Evolutionary conservation across 2,113 vertebrate genomes (phyloP), one percentile per base, ranked within the genome.

Genomic region (Electrona antarctica): DNA sequence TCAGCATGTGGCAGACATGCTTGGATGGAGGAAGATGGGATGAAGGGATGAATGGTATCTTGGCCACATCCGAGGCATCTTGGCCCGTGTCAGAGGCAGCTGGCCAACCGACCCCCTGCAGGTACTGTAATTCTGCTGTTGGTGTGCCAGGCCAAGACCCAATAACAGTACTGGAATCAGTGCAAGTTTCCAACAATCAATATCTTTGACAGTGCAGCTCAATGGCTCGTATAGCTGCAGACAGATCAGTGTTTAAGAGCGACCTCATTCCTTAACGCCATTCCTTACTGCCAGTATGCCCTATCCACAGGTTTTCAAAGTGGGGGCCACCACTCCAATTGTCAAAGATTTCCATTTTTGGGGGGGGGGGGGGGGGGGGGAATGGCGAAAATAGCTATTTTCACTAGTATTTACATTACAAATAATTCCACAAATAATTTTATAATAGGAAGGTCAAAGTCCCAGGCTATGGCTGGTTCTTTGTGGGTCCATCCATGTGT

Each of bases 91-190:
- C 6, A 67, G 48, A 73, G 63, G 60, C 71, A 72, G 64, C 72
- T 29, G 54, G 59, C 60, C 66, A 72, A 75, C 64, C 75, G 33
- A 51, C 71, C 60, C 67, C 59, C 60, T 60, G 52, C 29, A 7
- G 50, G 63, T 58, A 41, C 33, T 6, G 33, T 41, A 60, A 12
- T 68, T 72, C 64, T 72, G 64, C 64, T 41, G 33, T 67, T 71
- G 58, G 60, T 70, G 60, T 60, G 64, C 57, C 49, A 55, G 1
- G 69, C 60, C 78, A 78, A 82, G 75, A 57, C 49, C 59, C 71
- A 64, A 78, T 74, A 64, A 78, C 47, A 78, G 64, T 64, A 72
- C 64, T 75, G 79, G 79, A 75, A 52, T 60, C 12, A 13, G 69
- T 60, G 64, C 72, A 65, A 66, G 56, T 54, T 41, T 41, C 33